Evolutionary conservation across 1,140 invertebrate genomes (phyloP), one percentile per base, ranked within the genome.

Genomic region (Micrasema longulum): DNA sequence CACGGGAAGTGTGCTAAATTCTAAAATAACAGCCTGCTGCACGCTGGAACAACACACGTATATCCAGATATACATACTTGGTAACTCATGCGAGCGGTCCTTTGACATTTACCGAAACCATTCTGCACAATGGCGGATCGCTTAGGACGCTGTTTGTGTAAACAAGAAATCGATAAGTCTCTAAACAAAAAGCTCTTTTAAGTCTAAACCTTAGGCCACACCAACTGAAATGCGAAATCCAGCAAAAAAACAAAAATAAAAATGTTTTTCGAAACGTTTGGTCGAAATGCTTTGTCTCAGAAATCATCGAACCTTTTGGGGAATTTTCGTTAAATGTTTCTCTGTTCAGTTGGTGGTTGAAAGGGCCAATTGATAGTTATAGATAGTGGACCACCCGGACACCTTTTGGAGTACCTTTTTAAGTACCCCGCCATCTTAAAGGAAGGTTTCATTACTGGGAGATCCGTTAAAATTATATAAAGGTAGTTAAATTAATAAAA

Each of bases 161-260:
- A 74, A 74, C 72, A 74, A 70, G 62, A 62, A 62, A 41, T 74
- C 69, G 73, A 74, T 74, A 74, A 74, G 73, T 71, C 64, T 60
- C 60, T 16, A 71, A 73, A 71, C 66, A 66, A 70, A 31, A 71
- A 66, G 43, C 48, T 23, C 41, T 71, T 43, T 14, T 23, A 12
- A 20, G 9, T 53, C n/a, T 11, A 22, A 45, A 63, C 20, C 22
- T 22, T 41, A 23, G 26, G 31, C 43, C 0, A 47, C 9, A 64
- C 4, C 22, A 45, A 16, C 7, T 36, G 10, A 35, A n/a, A 16
- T 10, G 14, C 22, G 23, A 16, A 11, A 31, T 35, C n/a, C 1
- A 57, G 35, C 12, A 36, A 35, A 6, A 10, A 22, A 22, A 10
- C 11, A 43, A 43, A 11, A 62, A 64, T 4, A 0, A 63, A 63